Percentiles rank a stretch among this genome's conserved stretches.
phyloP scores from a whole-genome alignment of 2,797 vertebrate genomes.

The Dromococcyx pavoninus region DNA sequence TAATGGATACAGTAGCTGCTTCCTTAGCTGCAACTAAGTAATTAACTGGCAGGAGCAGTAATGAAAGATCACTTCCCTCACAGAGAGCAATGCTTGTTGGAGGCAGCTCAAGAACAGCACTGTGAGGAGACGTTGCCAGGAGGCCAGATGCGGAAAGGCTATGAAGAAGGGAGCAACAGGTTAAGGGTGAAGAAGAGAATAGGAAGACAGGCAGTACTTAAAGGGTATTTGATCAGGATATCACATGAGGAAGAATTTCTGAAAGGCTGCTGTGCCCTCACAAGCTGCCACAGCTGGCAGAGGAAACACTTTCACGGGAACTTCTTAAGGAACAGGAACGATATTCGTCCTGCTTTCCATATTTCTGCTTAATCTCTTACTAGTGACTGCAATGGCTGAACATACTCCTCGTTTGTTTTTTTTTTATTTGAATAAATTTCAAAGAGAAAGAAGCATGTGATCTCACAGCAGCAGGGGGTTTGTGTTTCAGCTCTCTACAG shows the following conservation, averaged over 20 bases:
- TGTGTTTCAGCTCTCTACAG: neutral
- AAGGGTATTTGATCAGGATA: neutral
- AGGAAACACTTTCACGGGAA: neutral
- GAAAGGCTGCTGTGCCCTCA: neutral
- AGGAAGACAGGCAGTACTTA: neutral
- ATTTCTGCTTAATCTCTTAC: neutral
- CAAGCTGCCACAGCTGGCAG: neutral
- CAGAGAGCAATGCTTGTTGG: neutral
- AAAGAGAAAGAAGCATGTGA: neutral
- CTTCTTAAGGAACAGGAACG: neutral
- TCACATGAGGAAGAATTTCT: neutral
- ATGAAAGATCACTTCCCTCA: neutral
- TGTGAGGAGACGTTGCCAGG: neutral
- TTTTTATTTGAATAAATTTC: neutral
- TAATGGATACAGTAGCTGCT: neutral
- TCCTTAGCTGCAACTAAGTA: neutral
- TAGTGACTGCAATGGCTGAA: neutral
- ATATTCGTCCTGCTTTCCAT: neutral
- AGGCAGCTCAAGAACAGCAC: neutral
- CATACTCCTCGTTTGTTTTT: too few species aligned
- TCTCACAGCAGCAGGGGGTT: neutral
- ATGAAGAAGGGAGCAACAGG: neutral
- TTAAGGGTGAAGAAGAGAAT: neutral
- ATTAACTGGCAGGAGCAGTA: neutral
- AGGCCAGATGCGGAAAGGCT: neutral